phyloP scores from a whole-genome alignment of 2,113 vertebrate species.

The Notarius lentiginosus region DNA sequence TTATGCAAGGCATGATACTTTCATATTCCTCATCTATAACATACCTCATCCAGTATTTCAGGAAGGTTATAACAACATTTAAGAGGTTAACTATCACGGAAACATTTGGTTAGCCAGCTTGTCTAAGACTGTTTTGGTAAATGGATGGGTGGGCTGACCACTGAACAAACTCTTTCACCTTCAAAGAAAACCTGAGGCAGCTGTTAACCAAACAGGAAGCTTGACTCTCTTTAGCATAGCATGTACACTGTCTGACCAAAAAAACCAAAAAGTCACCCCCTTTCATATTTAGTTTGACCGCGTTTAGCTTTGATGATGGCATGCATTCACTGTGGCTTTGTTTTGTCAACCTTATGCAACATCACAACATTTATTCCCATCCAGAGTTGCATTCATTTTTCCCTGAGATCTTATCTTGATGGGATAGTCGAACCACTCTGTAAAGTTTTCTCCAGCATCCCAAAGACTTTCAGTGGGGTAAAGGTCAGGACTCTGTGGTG shows the following conservation, averaged over 20 bases:
- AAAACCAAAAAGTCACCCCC: no score
- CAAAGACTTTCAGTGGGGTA: no score
- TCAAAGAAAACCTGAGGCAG: neutral
- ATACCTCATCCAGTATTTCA: neutral
- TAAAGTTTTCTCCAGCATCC: no score
- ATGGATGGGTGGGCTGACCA: neutral
- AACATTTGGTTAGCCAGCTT: neutral
- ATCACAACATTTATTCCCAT: no score
- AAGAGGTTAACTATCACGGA: neutral
- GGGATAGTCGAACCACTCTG: no score
- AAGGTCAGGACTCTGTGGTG: no score
- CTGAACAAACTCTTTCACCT: neutral
- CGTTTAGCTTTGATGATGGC: no score
- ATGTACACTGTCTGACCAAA: neutral
- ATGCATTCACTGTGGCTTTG: no score
- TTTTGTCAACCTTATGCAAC: no score
- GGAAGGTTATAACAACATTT: neutral
- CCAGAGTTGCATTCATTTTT: no score
- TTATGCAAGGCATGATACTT: neutral
- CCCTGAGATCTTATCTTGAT: no score
- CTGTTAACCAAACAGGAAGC: neutral
- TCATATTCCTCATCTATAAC: neutral
- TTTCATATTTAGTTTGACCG: no score
- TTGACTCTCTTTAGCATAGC: neutral
- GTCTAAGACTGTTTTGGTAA: neutral